Base-by-base conservation (phyloP, 2,113 vertebrate genomes). In the Labrus mixtus region DNA sequence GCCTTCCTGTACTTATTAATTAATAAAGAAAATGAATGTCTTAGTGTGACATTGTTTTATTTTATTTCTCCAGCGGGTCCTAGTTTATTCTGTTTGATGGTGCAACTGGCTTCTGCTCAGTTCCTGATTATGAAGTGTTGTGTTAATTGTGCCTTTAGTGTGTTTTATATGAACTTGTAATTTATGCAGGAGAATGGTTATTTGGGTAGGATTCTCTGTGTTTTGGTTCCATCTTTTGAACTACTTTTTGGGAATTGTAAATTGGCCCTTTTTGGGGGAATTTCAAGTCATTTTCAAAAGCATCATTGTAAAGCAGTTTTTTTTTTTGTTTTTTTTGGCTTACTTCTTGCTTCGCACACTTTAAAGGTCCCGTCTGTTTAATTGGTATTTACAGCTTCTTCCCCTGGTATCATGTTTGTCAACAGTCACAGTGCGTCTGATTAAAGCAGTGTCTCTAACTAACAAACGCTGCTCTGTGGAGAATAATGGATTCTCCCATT, bases 361-460 rank as follows among this genome's bases (percentile, higher is more conserved):
- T 41, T 17, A 19, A 17, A 13, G 45, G 33, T 69, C 50, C 39
- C 56, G 1, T 2, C 15, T 33, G 19, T 50, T 67, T 17, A 22
- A 71, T 64, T 37, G 59, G 79, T 68, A 46, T 73, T 76, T 59
- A 22, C 43, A 36, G 60, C 10, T 3, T 1, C 19, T 66, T 63
- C 55, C 46, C 48, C 58, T 59, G 43, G 62, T 63, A 67, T 75
- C 63, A 9, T 81, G 64, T 68, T 53, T 61, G 79, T 81, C 74
- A 51, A 37, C 57, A 73, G 67, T 36, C 70, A 54, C 55, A 20
- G 72, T 1, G 48, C 2, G 0, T 53, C 71, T 78, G 85, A 85
- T 87, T 74, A 85, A 76, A 87, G 79, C 61, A 1, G 39, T 0
- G 48, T 61, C 58, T 83, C 84, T 76, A 68, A 78, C 66, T 17